Conservation (phyloP, 2,888 invertebrate genomes). For the Coelinius sp. region DNA sequence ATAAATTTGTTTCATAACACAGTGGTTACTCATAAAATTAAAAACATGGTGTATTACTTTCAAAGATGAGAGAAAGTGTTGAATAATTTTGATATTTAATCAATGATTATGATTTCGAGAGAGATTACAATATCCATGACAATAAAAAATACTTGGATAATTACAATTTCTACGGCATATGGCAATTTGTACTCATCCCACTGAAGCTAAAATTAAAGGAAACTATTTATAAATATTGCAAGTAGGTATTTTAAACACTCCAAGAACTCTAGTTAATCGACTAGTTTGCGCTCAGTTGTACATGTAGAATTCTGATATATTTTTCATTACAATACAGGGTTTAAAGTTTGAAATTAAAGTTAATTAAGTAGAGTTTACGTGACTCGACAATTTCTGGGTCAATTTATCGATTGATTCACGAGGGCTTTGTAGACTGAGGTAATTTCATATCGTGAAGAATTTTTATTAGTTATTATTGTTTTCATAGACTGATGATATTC, state of each 20-base stretch:
- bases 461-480: background rate
- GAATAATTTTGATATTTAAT: background rate
- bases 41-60: background rate
- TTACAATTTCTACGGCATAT: background rate
- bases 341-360: background rate
- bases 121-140: too few relatives aligned
- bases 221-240: slow-evolving; percentile 54
- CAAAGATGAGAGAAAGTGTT: background rate
- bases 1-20: background rate
- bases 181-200: background rate
- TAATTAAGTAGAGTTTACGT: background rate
- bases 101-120: too few relatives aligned
- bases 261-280: background rate
- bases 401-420: background rate
- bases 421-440: too few relatives aligned
- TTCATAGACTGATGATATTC: background rate
- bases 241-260: slow-evolving; percentile 39
- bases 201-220: slow-evolving; percentile 53
- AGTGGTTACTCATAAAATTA: background rate
- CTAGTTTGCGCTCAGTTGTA: background rate
- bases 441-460: background rate
- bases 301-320: background rate
- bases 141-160: background rate
- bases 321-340: background rate
- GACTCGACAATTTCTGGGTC: background rate